Evolutionary conservation across 2,113 vertebrate genomes (phyloP).

Genomic region (Leptocoma aspasia): DNA sequence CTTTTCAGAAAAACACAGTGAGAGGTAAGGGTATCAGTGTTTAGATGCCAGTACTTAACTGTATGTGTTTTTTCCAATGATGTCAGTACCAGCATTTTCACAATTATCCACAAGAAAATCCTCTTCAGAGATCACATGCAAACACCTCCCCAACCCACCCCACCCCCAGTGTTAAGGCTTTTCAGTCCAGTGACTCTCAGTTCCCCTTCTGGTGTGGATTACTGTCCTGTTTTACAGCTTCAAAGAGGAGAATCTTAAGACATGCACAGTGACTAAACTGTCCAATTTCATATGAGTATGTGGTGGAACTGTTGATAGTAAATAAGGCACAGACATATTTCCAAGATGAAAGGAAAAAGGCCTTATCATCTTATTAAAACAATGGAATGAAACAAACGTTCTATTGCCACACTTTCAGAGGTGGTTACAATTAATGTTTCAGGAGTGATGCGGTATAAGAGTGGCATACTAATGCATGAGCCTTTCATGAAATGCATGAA

Average conservation of each 20-base stretch:
- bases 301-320: background rate
- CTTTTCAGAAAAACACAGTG: background rate
- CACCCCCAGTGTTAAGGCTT: background rate
- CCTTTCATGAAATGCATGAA: too few relatives aligned
- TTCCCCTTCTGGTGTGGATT: background rate
- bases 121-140: background rate
- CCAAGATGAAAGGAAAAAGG: background rate
- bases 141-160: background rate
- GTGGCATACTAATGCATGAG: background rate
- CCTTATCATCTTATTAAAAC: background rate
- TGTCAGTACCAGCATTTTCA: background rate
- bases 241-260: background rate
- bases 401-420: background rate
- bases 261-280: background rate
- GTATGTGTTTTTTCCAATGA: background rate
- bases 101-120: background rate
- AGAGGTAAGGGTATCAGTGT: background rate
- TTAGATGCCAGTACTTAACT: background rate
- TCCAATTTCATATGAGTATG: background rate
- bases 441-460: background rate
- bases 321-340: background rate
- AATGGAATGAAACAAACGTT: background rate
- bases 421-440: background rate
- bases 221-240: background rate
- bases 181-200: background rate